Percentiles rank a stretch among this genome's conserved stretches.
These are phyloP conservation scores for Acipenser transmontanus DNA, from an alignment of 2,797 vertebrate genomes.

Conservation along the genomic window DNA sequence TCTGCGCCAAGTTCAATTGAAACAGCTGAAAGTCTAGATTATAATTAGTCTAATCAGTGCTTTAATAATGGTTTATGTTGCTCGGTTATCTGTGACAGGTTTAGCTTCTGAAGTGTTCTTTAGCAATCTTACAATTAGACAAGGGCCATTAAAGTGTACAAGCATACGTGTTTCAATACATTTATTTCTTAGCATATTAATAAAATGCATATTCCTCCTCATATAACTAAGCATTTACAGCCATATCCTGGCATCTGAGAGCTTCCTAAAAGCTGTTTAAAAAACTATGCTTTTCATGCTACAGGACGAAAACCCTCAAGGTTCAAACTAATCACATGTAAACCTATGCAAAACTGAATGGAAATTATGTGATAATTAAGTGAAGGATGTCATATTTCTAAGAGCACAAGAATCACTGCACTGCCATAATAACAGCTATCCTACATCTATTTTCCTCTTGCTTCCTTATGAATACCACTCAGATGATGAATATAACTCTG, in stretches of 20 bases:
- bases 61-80: neutral
- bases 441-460: no score
- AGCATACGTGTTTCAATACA: neutral
- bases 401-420: neutral
- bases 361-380: slow-evolving; percentile 32
- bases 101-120: slow-evolving; percentile 7
- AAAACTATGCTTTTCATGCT: slow-evolving; percentile 1
- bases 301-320: slow-evolving; percentile 5
- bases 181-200: no score
- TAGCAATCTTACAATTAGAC: slow-evolving; percentile 11
- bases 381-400: slow-evolving; percentile 2
- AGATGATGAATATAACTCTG: no score
- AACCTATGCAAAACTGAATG: slow-evolving; percentile 35
- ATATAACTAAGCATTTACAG: slow-evolving; percentile 7
- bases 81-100: slow-evolving; percentile 6
- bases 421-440: slow-evolving; percentile 14
- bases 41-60: slow-evolving; percentile 1
- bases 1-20: no score
- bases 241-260: neutral
- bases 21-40: neutral
- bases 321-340: slow-evolving; percentile 21
- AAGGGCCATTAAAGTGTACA: slow-evolving; percentile 15
- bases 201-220: neutral
- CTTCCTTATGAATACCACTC: no score
- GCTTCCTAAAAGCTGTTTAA: neutral